Evolutionary conservation across 2,888 invertebrate species (phyloP).

Genomic region (Myathropa florea): DNA sequence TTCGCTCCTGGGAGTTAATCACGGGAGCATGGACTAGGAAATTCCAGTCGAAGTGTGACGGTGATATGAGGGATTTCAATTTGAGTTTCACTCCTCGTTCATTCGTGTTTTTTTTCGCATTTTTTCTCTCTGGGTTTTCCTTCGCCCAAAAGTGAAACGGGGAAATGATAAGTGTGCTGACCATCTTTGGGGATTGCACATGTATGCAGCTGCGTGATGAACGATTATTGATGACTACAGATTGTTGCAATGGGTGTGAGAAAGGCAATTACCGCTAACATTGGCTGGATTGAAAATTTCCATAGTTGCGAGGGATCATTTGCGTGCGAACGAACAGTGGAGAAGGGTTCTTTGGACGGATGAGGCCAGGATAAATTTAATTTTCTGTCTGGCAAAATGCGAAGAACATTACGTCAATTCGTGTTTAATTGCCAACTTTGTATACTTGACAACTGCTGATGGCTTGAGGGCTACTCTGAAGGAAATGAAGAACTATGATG

Average conservation of each 20-base stretch:
- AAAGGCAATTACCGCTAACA: neutral
- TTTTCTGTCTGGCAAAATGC: no score
- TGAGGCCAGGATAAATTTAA: no score
- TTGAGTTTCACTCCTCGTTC: neutral
- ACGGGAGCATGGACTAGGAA: slow-evolving; percentile 8
- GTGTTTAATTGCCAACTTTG: no score
- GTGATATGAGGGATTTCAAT: slow-evolving; percentile 51
- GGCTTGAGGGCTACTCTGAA: no score
- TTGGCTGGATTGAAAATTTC: neutral
- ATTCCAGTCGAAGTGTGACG: slow-evolving; percentile 39
- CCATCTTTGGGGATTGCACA: slow-evolving; percentile 10
- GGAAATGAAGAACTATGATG: no score
- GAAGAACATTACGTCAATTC: no score
- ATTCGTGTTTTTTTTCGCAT: neutral
- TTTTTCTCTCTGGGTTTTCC: neutral
- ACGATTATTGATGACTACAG: slow-evolving; percentile 56
- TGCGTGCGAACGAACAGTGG: no score
- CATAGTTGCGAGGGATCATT: no score
- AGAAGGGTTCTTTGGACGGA: no score
- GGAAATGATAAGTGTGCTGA: slow-evolving; percentile 30
- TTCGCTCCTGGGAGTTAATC: slow-evolving; percentile 50
- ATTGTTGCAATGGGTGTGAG: slow-evolving; percentile 21
- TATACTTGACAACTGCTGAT: no score
- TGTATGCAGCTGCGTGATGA: slow-evolving; percentile 18
- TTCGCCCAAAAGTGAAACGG: neutral